Conservation (phyloP, 2,888 invertebrate genomes). For the Kryphioiulus occultus region DNA sequence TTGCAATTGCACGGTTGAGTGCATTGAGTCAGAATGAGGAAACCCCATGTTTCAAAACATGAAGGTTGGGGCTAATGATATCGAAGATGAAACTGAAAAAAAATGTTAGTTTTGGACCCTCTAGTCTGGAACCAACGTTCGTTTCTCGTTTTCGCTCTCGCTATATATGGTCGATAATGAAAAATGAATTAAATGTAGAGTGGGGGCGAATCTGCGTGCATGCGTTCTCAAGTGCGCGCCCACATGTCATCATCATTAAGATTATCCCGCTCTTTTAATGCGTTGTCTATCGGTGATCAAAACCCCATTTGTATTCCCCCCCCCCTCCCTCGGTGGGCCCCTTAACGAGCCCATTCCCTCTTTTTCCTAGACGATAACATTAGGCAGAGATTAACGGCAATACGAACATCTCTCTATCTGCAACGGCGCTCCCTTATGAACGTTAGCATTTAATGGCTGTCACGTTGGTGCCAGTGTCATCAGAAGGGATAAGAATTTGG, state of each 20-base stretch:
- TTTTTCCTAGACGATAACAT: constrained; percentile 23
- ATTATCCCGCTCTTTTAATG: background rate
- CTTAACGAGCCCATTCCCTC: constrained; percentile 23
- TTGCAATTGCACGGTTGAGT: too few relatives aligned
- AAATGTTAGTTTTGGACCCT: background rate
- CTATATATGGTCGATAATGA: background rate
- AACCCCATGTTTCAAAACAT: background rate
- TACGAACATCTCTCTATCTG: background rate
- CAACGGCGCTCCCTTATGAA: background rate
- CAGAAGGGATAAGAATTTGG: background rate
- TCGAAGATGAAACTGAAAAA: background rate
- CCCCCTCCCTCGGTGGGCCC: background rate
- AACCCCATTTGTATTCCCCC: background rate
- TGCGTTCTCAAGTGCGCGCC: background rate
- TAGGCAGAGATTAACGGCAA: constrained; percentile 23
- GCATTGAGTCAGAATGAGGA: too few relatives aligned
- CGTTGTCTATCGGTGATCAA: background rate
- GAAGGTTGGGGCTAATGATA: background rate
- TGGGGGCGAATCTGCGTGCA: background rate
- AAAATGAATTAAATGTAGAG: constrained; percentile 11
- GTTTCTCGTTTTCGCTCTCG: background rate
- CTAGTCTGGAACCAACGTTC: constrained; percentile 11
- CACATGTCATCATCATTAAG: constrained; percentile 23
- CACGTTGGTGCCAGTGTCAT: background rate
- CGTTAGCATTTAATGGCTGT: constrained; percentile 7